phyloP scores from a whole-genome alignment of 2,113 vertebrate genomes.

The Gobius niger region DNA sequence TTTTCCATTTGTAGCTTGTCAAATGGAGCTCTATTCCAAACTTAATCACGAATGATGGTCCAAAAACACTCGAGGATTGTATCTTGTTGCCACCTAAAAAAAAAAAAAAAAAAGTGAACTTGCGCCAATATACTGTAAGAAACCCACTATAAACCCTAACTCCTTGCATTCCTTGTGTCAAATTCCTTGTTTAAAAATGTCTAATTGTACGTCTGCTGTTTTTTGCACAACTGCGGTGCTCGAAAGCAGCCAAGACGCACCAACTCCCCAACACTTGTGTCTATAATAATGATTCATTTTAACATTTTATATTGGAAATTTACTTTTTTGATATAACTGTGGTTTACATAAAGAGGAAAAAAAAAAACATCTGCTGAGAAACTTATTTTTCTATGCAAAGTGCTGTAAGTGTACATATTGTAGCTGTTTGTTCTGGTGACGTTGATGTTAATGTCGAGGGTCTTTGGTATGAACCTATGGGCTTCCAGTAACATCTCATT shows the following conservation, averaged over 20 bases:
- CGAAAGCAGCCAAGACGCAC: constrained; percentile 55
- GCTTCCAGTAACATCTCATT: constrained; percentile 69
- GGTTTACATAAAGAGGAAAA: constrained; percentile 63
- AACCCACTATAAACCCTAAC: constrained; percentile 27
- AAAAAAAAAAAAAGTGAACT: constrained; percentile 59
- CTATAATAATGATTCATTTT: constrained; percentile 57
- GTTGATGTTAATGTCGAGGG: constrained; percentile 47
- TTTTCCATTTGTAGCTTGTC: constrained; percentile 70
- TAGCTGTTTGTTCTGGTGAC: constrained; percentile 59
- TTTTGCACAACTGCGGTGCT: constrained; percentile 59
- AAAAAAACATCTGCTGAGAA: constrained; percentile 72
- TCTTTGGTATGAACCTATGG: constrained; percentile 38
- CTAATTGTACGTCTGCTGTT: constrained; percentile 42
- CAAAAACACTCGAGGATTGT: constrained; percentile 43
- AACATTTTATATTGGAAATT: constrained; percentile 72
- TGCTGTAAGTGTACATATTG: constrained; percentile 76
- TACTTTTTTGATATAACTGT: constrained; percentile 71
- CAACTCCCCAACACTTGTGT: constrained; percentile 37
- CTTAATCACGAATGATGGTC: constrained; percentile 35
- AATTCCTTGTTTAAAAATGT: constrained; percentile 44
- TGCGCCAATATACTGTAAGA: constrained; percentile 42
- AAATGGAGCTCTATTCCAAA: constrained; percentile 54
- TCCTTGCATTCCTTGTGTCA: constrained; percentile 62
- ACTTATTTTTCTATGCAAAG: constrained; percentile 81
- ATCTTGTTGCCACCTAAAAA: constrained; percentile 40